Conservation (phyloP, 2,888 invertebrate species). For the Slavum lentiscoides region DNA sequence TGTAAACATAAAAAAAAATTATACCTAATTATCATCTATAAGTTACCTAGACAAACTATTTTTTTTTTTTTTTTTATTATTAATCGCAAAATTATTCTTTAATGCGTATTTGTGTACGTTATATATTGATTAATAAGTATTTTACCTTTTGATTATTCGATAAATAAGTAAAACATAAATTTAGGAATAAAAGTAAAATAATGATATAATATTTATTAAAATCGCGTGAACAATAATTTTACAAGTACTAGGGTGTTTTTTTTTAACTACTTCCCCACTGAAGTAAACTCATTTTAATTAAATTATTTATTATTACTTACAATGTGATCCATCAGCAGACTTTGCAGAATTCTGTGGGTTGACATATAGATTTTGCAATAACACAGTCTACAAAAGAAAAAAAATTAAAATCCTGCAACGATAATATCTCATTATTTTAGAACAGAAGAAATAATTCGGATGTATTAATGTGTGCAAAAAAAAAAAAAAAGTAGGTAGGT, state of each 20-base stretch:
- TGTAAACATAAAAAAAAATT: constrained; percentile 44
- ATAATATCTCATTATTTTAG: no score
- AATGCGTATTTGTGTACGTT: not conserved
- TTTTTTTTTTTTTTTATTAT: not conserved
- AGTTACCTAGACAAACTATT: not conserved
- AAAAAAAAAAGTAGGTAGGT: no score
- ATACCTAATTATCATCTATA: constrained; percentile 24
- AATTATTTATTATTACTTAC: constrained; percentile 65
- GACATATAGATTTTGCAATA: constrained; percentile 95
- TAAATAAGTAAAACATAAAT: not conserved
- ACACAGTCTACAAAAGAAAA: constrained; percentile 75
- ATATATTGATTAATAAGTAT: not conserved
- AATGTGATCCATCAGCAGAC: constrained; percentile 94
- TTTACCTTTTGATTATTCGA: not conserved
- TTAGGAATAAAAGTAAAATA: not conserved
- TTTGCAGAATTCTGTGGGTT: constrained; percentile 98
- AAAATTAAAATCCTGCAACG: not conserved
- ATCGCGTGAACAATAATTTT: not conserved
- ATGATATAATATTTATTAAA: not conserved
- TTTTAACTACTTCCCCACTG: not conserved
- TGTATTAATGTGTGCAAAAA: no score
- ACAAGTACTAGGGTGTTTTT: not conserved
- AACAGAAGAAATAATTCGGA: no score
- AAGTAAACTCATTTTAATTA: not conserved
- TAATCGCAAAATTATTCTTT: not conserved